Base-by-base conservation (phyloP, 2,888 invertebrate species). In the Drosophila limbata region DNA sequence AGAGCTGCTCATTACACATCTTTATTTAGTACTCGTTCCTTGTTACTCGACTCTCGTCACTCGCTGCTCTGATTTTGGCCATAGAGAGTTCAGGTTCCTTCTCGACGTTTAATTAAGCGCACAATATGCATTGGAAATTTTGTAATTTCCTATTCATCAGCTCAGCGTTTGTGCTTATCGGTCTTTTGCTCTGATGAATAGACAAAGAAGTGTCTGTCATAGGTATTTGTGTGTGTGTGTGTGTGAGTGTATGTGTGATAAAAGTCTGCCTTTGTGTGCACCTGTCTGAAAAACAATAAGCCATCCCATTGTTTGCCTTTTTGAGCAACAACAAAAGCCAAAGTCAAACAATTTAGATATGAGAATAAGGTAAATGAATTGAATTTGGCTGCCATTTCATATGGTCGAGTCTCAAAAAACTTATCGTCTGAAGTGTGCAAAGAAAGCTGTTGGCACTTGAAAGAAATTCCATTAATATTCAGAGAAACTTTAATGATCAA, bases 111-210 rank as follows among this genome's bases (percentile, higher is more conserved):
- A 81, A 78, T 84, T 86, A 80, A 86, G 81, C 70, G 71, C 73
- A 66, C 61, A 78, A 62, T 81, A 78, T 84, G 78, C 75, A 86
- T 53, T 70, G 69, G 67, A 62, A 69, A 68, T 72, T 75, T 75
- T 78, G 69, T 81, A 82, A 82, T 82, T 82, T 82, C 81, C 81
- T 84, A 59, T 81, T 81, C 84, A 84, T 69, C 81, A 78, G 55
- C 35, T 51, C 15, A 51, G 69, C 74, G 45, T 48, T 61, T 62
- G 59, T 50, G 59, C 65, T 79, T 77, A 77, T 77, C 76, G 21
- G 15, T 17, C 19, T 59, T 59, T 66, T 63, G 66, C 40, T 66
- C 70, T 60, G 69, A 74, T 77, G 76, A 77, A 77, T 77, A 79
- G 62, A 79, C 76, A 77, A 74, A 45, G 53, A 35, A 45, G 15